These are phyloP conservation scores for Penaeus vannamei DNA, from an alignment of 1,140 invertebrate species.

Conservation along the genomic window DNA sequence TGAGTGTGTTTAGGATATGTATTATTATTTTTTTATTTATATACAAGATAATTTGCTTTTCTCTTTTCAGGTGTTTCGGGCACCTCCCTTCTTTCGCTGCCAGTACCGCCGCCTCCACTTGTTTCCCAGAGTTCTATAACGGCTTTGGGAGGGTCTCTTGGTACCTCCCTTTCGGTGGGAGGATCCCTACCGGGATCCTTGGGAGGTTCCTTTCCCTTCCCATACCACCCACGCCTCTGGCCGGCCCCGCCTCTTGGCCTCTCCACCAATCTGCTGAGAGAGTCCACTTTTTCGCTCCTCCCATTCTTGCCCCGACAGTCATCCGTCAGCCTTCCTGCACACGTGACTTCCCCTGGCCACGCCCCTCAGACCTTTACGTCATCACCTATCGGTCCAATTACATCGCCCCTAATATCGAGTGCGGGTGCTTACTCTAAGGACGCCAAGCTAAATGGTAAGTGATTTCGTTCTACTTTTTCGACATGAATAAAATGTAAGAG, in stretches of 20 bases:
- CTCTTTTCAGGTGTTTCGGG: constrained; percentile 8
- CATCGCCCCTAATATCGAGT: constrained; percentile 53
- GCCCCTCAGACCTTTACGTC: constrained; percentile 56
- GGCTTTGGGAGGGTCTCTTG: constrained; percentile 19
- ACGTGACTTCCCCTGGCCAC: constrained; percentile 59
- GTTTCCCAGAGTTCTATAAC: constrained; percentile 51
- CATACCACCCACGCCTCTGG: constrained; percentile 60
- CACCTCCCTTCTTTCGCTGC: constrained; percentile 45
- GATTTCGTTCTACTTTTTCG: background rate
- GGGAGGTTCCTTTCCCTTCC: constrained; percentile 58
- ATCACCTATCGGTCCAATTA: constrained; percentile 60
- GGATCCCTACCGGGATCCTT: constrained; percentile 42
- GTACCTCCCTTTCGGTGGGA: constrained; percentile 39
- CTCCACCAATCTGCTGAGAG: constrained; percentile 60
- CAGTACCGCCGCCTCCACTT: constrained; percentile 55
- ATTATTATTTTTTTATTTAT: background rate
- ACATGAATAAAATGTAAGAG: too few species aligned
- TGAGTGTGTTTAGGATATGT: background rate
- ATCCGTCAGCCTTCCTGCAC: constrained; percentile 48
- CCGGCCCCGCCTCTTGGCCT: constrained; percentile 55
- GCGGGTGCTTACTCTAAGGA: constrained; percentile 60
- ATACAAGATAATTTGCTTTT: background rate
- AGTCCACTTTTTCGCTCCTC: constrained; percentile 60
- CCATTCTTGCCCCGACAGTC: constrained; percentile 60
- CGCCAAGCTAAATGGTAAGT: constrained; percentile 52